Evolutionary conservation across 1,140 invertebrate genomes (phyloP).

Genomic region (Drosophila paulistorum): DNA sequence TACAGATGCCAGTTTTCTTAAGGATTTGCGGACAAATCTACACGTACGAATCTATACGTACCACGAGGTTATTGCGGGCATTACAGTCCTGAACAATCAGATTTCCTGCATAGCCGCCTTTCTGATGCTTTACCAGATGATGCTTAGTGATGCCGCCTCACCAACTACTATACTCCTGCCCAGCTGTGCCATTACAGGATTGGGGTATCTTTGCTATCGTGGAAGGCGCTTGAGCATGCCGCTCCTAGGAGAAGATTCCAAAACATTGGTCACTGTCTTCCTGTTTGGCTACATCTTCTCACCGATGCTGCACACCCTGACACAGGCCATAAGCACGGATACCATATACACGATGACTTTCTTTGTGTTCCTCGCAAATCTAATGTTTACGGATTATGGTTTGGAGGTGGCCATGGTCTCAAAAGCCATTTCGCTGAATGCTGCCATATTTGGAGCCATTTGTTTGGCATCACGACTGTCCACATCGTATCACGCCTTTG

Average conservation of each 20-base stretch:
- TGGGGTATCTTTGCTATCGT: slow-evolving; percentile 83
- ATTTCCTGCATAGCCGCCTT: slow-evolving; percentile 91
- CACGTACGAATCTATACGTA: slow-evolving; percentile 89
- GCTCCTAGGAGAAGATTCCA: slow-evolving; percentile 85
- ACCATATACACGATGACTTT: slow-evolving; percentile 97
- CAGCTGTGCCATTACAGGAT: slow-evolving; percentile 84
- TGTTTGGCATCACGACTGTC: slow-evolving; percentile 96
- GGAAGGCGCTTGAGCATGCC: slow-evolving; percentile 58
- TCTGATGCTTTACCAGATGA: slow-evolving; percentile 88
- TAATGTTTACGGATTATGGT: slow-evolving; percentile 96
- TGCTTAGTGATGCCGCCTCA: slow-evolving; percentile 87
- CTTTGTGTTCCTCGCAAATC: slow-evolving; percentile 93
- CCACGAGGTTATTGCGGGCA: slow-evolving; percentile 88
- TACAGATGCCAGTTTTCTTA: slow-evolving; percentile 92
- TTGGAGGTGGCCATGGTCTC: slow-evolving; percentile 91
- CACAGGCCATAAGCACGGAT: slow-evolving; percentile 97
- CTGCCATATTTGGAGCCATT: slow-evolving; percentile 95
- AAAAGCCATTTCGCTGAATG: slow-evolving; percentile 93
- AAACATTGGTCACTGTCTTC: slow-evolving; percentile 90
- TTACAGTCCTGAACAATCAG: slow-evolving; percentile 89
- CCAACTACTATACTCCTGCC: slow-evolving; percentile 86
- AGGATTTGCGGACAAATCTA: slow-evolving; percentile 93
- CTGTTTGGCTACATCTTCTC: slow-evolving; percentile 93
- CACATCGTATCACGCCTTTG: slow-evolving; percentile 93
- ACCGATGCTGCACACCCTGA: slow-evolving; percentile 96